Evolutionary conservation across 1,140 invertebrate species (phyloP).

Genomic region (Potamilus streckersoni): DNA sequence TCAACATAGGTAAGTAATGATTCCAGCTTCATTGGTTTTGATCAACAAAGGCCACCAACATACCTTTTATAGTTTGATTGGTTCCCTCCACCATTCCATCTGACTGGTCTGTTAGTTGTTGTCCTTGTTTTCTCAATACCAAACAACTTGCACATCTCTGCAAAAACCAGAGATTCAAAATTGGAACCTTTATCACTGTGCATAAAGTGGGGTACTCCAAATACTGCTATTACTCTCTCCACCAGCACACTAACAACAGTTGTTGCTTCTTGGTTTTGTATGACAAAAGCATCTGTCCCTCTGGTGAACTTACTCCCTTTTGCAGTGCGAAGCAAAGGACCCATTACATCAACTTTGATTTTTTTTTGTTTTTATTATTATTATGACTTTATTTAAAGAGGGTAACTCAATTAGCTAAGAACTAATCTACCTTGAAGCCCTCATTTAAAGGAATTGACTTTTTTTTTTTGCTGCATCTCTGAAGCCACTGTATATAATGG

Average conservation of each 20-base stretch:
- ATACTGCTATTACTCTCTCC: slow-evolving; percentile 6
- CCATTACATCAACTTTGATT: slow-evolving; percentile 18
- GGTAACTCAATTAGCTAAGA: too few relatives aligned
- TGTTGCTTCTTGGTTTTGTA: slow-evolving; percentile 36
- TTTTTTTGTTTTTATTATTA: too few relatives aligned
- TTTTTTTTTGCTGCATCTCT: too few relatives aligned
- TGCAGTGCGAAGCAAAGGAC: not conserved
- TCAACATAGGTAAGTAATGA: slow-evolving; percentile 3
- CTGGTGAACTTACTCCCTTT: slow-evolving; percentile 41
- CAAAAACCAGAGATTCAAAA: slow-evolving; percentile 21
- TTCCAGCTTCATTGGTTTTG: slow-evolving; percentile 21
- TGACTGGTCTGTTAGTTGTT: slow-evolving; percentile 21
- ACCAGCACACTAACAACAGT: slow-evolving; percentile 47
- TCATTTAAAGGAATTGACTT: too few relatives aligned
- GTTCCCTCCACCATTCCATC: slow-evolving; percentile 36
- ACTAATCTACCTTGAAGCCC: too few relatives aligned
- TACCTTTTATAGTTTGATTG: slow-evolving; percentile 24
- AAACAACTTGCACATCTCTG: slow-evolving; percentile 20
- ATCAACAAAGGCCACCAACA: slow-evolving; percentile 1
- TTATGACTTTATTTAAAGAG: too few relatives aligned
- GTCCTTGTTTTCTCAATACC: slow-evolving; percentile 24
- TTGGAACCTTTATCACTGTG: slow-evolving; percentile 58
- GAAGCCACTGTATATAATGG: too few relatives aligned
- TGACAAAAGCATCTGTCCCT: slow-evolving; percentile 35
- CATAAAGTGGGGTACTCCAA: slow-evolving; percentile 59